phyloP scores from a whole-genome alignment of 2,113 vertebrate species.

The Donacobius atricapilla region DNA sequence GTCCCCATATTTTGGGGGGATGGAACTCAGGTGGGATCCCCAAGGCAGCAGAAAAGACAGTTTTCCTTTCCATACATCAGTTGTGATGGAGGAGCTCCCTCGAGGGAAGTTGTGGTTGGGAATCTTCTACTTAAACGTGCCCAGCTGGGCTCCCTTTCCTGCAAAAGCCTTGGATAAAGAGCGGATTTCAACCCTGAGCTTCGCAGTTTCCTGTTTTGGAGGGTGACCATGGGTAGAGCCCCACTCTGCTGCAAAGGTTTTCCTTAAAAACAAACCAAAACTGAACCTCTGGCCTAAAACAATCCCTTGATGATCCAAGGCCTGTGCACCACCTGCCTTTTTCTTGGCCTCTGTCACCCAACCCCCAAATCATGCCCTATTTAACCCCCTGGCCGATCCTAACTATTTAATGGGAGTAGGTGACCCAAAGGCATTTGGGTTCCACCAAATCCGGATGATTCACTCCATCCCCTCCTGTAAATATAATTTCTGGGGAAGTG shows the following conservation, averaged over 20 bases:
- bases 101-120: background rate
- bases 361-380: background rate
- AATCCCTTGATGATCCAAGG: background rate
- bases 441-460: background rate
- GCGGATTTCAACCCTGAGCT: background rate
- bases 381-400: background rate
- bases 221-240: background rate
- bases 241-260: background rate
- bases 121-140: background rate
- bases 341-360: background rate
- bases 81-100: background rate
- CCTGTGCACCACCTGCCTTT: background rate
- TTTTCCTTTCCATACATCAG: background rate
- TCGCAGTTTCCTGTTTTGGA: background rate
- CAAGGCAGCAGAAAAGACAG: background rate
- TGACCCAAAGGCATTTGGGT: background rate
- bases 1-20: background rate
- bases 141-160: background rate
- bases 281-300: background rate
- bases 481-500: background rate
- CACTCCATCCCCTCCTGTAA: background rate
- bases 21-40: background rate
- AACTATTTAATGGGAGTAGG: background rate
- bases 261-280: background rate
- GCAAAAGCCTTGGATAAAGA: background rate